Evolutionary conservation across 2,888 invertebrate genomes (phyloP).

Genomic region (Chydorus sphaericus): DNA sequence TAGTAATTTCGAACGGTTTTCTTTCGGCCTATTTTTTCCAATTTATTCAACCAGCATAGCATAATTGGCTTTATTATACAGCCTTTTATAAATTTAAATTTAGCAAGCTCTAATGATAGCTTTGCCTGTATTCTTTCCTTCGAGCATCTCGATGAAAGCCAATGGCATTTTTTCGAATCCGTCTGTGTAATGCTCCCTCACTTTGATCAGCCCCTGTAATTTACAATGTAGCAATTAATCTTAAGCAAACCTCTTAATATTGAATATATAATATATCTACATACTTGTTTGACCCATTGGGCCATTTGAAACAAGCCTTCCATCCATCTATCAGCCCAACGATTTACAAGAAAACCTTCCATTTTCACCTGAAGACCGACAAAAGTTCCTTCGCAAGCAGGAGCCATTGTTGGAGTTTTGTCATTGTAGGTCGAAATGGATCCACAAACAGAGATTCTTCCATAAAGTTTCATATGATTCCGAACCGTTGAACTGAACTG

Average conservation of each 20-base stretch:
- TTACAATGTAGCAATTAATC: background rate
- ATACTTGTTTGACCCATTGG: constrained; percentile 45
- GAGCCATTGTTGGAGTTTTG: constrained; percentile 23
- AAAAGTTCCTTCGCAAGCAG: constrained; percentile 39
- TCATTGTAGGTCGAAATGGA: constrained; percentile 47
- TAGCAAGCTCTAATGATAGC: constrained; percentile 48
- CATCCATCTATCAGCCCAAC: constrained; percentile 43
- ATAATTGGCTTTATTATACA: too few species aligned
- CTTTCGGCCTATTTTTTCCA: too few species aligned
- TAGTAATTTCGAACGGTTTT: too few species aligned
- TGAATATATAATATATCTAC: too few species aligned
- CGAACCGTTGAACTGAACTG: constrained; percentile 43
- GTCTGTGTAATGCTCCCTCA: constrained; percentile 49
- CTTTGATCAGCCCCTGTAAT: constrained; percentile 47
- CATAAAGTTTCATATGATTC: constrained; percentile 43
- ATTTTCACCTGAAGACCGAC: constrained; percentile 42
- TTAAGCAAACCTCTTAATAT: too few species aligned
- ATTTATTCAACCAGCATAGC: too few species aligned
- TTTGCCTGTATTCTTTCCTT: constrained; percentile 54
- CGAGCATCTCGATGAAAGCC: constrained; percentile 46
- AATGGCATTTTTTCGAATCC: constrained; percentile 60
- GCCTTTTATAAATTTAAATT: too few species aligned
- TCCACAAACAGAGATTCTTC: constrained; percentile 48
- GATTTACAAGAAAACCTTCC: constrained; percentile 42
- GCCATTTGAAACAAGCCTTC: constrained; percentile 48